A percentile compares a stretch with the other conserved stretches of the same genome.
Evolutionary conservation across 2,888 invertebrate genomes (phyloP).

Genomic region (Gasteruption jaculator): DNA sequence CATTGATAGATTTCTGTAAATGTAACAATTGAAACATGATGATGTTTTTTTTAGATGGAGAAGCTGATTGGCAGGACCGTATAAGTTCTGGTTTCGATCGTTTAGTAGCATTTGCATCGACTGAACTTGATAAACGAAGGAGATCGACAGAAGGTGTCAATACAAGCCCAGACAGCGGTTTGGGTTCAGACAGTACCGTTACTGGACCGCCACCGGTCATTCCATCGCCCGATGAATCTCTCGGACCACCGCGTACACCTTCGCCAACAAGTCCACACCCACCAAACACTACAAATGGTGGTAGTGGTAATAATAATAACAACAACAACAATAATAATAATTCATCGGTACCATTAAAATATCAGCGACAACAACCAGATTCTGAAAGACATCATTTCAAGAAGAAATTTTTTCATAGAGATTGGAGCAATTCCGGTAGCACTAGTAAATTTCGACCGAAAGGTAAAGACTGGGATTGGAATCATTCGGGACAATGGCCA

Average conservation of each 20-base stretch:
- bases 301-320: constrained; percentile 43
- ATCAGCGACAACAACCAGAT: constrained; percentile 55
- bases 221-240: constrained; percentile 51
- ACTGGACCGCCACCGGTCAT: constrained; percentile 44
- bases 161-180: constrained; percentile 83
- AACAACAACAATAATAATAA: constrained; percentile 27
- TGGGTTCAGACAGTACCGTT: constrained; percentile 58
- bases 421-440: constrained; percentile 45
- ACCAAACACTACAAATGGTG: constrained; percentile 50
- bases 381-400: constrained; percentile 65
- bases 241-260: constrained; percentile 57
- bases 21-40: constrained; percentile 10
- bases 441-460: constrained; percentile 67
- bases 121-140: constrained; percentile 82
- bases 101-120: constrained; percentile 88
- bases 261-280: constrained; percentile 56
- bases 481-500: constrained; percentile 51
- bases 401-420: constrained; percentile 78
- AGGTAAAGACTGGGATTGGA: constrained; percentile 72
- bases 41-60: constrained; percentile 58
- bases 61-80: constrained; percentile 88
- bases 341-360: constrained; percentile 35
- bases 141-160: constrained; percentile 79
- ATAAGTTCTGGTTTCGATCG: constrained; percentile 92
- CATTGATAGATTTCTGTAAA: constrained; percentile 5